These are phyloP conservation scores for Ceratitis capitata DNA, from an alignment of 1,140 invertebrate species.

Conservation along the genomic window DNA sequence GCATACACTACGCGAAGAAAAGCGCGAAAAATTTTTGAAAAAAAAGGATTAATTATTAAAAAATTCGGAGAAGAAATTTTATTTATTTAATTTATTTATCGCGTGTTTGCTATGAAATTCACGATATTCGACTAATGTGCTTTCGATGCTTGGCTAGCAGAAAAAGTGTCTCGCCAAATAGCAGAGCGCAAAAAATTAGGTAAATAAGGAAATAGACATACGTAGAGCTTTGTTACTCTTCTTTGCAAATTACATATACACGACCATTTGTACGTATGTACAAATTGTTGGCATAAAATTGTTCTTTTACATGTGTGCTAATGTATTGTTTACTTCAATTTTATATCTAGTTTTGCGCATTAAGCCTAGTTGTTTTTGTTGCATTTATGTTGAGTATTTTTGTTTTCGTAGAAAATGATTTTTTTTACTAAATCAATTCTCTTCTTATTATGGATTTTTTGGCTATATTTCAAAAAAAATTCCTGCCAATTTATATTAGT, in stretches of 20 bases:
- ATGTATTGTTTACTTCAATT: too few species aligned
- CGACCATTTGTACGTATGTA: neutral
- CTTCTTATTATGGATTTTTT: too few species aligned
- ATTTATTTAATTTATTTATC: too few species aligned
- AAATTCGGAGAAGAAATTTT: too few species aligned
- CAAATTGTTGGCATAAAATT: neutral
- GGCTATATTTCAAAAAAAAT: too few species aligned
- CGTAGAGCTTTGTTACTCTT: neutral
- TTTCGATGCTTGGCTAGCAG: neutral
- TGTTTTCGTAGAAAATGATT: neutral
- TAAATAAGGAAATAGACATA: neutral
- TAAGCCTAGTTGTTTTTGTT: neutral
- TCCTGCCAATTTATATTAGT: too few species aligned
- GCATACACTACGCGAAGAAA: neutral
- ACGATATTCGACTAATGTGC: neutral
- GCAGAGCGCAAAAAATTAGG: neutral
- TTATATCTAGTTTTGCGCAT: too few species aligned
- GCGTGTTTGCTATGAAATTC: constrained; percentile 22
- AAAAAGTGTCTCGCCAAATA: neutral
- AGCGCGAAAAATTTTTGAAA: neutral
- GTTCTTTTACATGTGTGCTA: neutral
- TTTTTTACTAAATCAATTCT: too few species aligned
- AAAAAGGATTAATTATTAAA: neutral
- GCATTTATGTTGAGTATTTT: neutral
- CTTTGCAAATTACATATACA: neutral